Conservation (phyloP, 30 jellyfish, hydroid and myxozoan genomes). For the Euphysa ruthae region DNA sequence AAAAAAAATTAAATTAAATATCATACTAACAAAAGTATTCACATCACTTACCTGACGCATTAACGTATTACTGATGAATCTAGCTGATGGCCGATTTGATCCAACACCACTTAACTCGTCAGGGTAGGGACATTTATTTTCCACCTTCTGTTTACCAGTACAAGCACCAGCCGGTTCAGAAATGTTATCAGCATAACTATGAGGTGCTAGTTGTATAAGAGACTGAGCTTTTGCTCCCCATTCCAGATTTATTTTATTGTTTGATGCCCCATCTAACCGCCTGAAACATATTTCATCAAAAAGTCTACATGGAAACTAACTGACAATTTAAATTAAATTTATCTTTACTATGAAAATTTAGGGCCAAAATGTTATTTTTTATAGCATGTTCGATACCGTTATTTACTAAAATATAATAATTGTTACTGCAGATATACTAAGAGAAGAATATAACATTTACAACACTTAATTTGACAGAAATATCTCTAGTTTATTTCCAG, state of each 20-base stretch:
- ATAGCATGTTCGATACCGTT: too few relatives aligned
- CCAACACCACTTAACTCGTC: slow-evolving; percentile 77
- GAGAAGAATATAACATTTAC: too few relatives aligned
- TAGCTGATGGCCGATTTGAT: slow-evolving; percentile 80
- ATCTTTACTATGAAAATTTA: too few relatives aligned
- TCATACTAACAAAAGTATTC: too few relatives aligned
- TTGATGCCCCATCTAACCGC: slow-evolving; percentile 62
- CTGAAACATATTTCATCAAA: slow-evolving; percentile 13
- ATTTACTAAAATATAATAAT: too few relatives aligned
- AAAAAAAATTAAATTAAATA: too few relatives aligned
- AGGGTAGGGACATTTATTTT: slow-evolving; percentile 72
- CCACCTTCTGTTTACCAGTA: slow-evolving; percentile 19
- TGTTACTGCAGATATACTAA: too few relatives aligned
- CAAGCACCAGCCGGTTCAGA: slow-evolving; percentile 92
- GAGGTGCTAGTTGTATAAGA: slow-evolving; percentile 62
- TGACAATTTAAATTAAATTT: too few relatives aligned
- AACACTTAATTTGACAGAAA: too few relatives aligned
- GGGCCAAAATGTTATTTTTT: too few relatives aligned
- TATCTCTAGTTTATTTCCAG: too few relatives aligned
- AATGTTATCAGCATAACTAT: slow-evolving; percentile 52
- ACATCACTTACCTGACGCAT: slow-evolving; percentile 96
- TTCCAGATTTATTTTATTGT: slow-evolving; percentile 37
- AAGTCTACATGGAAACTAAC: too few relatives aligned
- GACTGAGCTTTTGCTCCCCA: slow-evolving; percentile 77
- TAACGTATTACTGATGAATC: slow-evolving; percentile 68